Evolutionary conservation across 2,113 vertebrate genomes (phyloP).

Genomic region (Acanthochromis polyacanthus): DNA sequence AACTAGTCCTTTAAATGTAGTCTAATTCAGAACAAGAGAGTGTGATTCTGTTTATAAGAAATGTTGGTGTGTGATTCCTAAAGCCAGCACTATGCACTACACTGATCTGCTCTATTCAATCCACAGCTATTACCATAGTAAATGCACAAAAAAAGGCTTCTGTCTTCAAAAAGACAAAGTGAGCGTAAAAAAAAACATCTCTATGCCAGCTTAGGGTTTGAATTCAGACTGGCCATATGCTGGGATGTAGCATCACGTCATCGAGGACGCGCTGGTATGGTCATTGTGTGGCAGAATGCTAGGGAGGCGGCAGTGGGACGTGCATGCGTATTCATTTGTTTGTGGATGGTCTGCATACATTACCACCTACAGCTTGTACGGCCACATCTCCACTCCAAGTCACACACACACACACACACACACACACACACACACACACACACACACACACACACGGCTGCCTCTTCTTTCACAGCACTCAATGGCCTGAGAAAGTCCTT

Average conservation of each 20-base stretch:
- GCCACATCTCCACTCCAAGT: constrained; percentile 48
- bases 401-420: constrained; percentile 46
- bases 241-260: constrained; percentile 60
- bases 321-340: constrained; percentile 78
- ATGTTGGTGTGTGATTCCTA: not conserved
- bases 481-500: constrained; percentile 82
- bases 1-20: too few relatives aligned
- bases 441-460: constrained; percentile 57
- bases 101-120: constrained; percentile 5
- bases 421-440: constrained; percentile 20
- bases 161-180: constrained; percentile 44
- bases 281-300: constrained; percentile 76
- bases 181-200: constrained; percentile 24
- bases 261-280: constrained; percentile 46
- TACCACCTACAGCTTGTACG: constrained; percentile 80
- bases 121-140: not conserved
- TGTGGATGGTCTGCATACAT: constrained; percentile 82
- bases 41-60: not conserved
- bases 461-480: constrained; percentile 79
- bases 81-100: not conserved
- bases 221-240: constrained; percentile 62
- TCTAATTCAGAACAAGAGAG: not conserved
- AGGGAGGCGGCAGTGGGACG: constrained; percentile 64
- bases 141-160: constrained; percentile 25
- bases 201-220: constrained; percentile 25